Base-by-base conservation (phyloP, 2,113 vertebrate species). In the Columba livia region DNA sequence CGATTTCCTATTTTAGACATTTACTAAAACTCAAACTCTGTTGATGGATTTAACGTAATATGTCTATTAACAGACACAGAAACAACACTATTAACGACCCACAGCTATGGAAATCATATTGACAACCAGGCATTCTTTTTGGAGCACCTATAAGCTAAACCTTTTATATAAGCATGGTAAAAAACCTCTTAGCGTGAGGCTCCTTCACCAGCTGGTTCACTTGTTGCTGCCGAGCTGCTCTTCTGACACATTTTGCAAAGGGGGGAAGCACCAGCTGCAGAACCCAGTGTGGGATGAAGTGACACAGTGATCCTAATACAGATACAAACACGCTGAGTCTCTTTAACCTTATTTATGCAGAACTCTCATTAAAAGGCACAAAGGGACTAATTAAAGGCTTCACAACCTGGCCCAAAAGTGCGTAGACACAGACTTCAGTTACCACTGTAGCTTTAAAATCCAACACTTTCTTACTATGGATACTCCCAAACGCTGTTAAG, bases 261-360 rank as follows among this genome's bases (percentile, higher is more conserved):
- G 18, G 31, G 11, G 23, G 61, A 26, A 85, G 51, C 34, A 79
- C 1, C 54, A 61, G 44, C 4, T 54, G 58, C 47, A 44, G 77
- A 32, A 32, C 58, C 34, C 66, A 71, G 10, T 0, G 24, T 15
- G 42, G 24, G 0, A 7, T 2, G 5, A 11, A 56, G 38, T 3
- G 44, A 34, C 58, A 58, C 2, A 0, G n/a, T 29, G 70, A 66
- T 69, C 7, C 56, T 15, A 0, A 44, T 2, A 15, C 12, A 53
- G n/a, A 10, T 0, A 15, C 1, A 21, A 60, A 51, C 1, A 8
- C 1, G 8, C 20, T 3, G 10, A 44, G 18, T 11, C 29, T 14
- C 48, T 32, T 57, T 1, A 12, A 14, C 44, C 26, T n/a, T 20
- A 7, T 11, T 24, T 53, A 47, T 9, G 31, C 50, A 86, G 77